These are phyloP conservation scores for Unio delphinus DNA, from an alignment of 2,888 invertebrate genomes.

Conservation along the genomic window DNA sequence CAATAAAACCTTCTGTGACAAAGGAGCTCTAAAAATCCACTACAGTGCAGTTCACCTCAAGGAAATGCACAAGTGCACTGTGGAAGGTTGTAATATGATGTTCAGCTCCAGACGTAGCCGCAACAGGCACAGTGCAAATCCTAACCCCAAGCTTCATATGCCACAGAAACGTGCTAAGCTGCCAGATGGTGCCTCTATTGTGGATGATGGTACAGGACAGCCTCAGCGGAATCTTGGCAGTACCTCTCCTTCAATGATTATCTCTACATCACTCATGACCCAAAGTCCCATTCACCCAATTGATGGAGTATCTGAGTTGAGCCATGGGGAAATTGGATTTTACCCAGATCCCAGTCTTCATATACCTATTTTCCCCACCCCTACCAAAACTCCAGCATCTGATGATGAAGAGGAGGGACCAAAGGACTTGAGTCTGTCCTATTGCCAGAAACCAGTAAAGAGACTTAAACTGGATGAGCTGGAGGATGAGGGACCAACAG, in stretches of 20 bases:
- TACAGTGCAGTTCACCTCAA: slow-evolving; percentile 98
- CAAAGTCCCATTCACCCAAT: slow-evolving; percentile 38
- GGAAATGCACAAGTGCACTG: slow-evolving; percentile 99
- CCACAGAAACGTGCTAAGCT: slow-evolving; percentile 90
- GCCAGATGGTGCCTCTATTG: slow-evolving; percentile 74
- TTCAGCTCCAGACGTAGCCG: slow-evolving; percentile 96
- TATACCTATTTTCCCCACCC: slow-evolving; percentile 56
- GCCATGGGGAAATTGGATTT: slow-evolving; percentile 47
- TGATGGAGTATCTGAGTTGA: slow-evolving; percentile 40
- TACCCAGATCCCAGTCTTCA: slow-evolving; percentile 57
- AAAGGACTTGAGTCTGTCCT: slow-evolving; percentile 45
- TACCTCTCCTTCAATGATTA: slow-evolving; percentile 48
- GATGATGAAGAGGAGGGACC: slow-evolving; percentile 49
- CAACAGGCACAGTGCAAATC: slow-evolving; percentile 97
- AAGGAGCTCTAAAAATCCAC: slow-evolving; percentile 98
- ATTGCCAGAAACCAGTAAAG: slow-evolving; percentile 1
- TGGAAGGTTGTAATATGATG: slow-evolving; percentile 99
- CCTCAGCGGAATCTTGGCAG: slow-evolving; percentile 25
- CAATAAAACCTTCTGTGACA: slow-evolving; percentile 99
- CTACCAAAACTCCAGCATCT: slow-evolving; percentile 58
- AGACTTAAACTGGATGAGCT: slow-evolving; percentile 5
- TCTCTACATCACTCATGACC: slow-evolving; percentile 39
- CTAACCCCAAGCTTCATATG: slow-evolving; percentile 97
- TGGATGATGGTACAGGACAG: slow-evolving; percentile 45
- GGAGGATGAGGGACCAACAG: slow-evolving; percentile 48